These are phyloP conservation scores for Palythoa grandiflora DNA, from an alignment of 92 coral and sea anemone genomes.

Conservation along the genomic window DNA sequence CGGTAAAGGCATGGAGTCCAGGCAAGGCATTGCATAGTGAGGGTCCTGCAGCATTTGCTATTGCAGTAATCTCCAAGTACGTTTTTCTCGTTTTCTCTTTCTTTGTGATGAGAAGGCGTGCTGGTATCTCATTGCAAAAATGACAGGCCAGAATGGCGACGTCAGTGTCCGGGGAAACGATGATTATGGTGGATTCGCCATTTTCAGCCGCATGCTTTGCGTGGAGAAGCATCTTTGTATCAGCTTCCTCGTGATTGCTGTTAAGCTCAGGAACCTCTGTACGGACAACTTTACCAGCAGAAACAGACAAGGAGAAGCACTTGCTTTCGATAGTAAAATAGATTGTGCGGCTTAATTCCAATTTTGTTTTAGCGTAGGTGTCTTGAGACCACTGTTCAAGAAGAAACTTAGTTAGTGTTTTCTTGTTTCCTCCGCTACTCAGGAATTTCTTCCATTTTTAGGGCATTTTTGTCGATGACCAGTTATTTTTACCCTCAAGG, in stretches of 20 bases:
- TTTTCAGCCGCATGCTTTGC: conserved; percentile 56
- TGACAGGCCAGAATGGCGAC: conserved; percentile 58
- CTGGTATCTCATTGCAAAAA: conserved; percentile 43
- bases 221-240: conserved; percentile 55
- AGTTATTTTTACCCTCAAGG: conserved; percentile 54
- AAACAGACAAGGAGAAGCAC: conserved; percentile 58
- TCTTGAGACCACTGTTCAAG: conserved; percentile 66
- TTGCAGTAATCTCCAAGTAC: conserved; percentile 51
- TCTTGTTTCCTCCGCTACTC: conserved; percentile 64
- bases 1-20: conserved; percentile 54
- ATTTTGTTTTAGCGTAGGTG: conserved; percentile 50
- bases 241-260: conserved; percentile 22
- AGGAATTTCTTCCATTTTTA: conserved; percentile 64
- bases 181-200: conserved; percentile 57
- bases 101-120: conserved; percentile 41
- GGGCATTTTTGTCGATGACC: conserved; percentile 66
- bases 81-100: conserved; percentile 47
- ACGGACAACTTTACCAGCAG: conserved; percentile 60
- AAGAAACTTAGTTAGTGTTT: conserved; percentile 45
- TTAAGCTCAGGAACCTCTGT: conserved; percentile 48
- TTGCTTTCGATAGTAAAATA: conserved; percentile 52
- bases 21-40: conserved; percentile 47
- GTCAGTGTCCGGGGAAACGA: conserved; percentile 60
- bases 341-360: conserved; percentile 50
- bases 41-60: conserved; percentile 49